A percentile compares a stretch with the other conserved stretches of the same genome.
phyloP scores from a whole-genome alignment of 2,888 invertebrate genomes.

The Prosapia bicincta region DNA sequence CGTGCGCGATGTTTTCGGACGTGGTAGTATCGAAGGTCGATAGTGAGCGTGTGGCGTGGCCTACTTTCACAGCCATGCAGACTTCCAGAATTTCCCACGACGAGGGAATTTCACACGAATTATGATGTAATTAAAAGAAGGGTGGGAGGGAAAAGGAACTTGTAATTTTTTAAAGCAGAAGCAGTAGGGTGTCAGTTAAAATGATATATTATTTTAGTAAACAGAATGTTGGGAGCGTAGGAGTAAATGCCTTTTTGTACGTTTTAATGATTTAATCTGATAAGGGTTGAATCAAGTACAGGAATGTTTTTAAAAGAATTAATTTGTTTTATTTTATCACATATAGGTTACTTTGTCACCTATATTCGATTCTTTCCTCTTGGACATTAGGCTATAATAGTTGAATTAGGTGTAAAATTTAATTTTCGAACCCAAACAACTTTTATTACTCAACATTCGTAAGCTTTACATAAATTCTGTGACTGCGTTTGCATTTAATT shows the following conservation, averaged over 20 bases:
- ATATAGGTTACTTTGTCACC: no score
- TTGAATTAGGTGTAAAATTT: no score
- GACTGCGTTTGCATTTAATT: no score
- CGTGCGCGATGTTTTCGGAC: constrained; percentile 9
- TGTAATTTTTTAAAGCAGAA: background rate
- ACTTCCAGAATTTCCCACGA: constrained; percentile 19
- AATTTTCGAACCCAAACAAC: no score
- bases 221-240: background rate
- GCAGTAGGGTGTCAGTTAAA: background rate
- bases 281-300: no score
- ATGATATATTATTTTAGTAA: background rate
- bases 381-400: no score
- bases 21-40: constrained; percentile 16
- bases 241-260: background rate
- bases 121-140: constrained; percentile 15
- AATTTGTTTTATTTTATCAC: no score
- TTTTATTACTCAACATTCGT: no score
- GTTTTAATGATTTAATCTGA: no score
- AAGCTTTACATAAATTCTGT: no score
- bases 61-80: constrained; percentile 19
- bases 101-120: constrained; percentile 9
- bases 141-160: background rate
- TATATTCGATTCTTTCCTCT: no score
- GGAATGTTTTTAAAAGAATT: no score
- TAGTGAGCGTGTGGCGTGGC: constrained; percentile 23